Base-by-base conservation (phyloP, 2,888 invertebrate species). In the Hoplodrina blanda region DNA sequence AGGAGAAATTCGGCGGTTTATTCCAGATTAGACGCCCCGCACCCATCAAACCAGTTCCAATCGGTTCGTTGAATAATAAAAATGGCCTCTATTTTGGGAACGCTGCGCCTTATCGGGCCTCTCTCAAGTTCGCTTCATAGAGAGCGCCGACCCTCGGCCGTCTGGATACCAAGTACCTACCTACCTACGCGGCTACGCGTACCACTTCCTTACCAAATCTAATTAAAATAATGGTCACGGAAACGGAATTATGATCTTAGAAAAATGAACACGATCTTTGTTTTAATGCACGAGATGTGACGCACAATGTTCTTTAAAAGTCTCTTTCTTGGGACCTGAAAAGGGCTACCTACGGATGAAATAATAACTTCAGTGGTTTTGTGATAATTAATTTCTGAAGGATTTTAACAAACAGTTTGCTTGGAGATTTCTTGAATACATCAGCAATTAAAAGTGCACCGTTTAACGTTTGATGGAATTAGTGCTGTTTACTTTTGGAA, bases 81-180 rank as follows among this genome's bases (percentile, higher is more conserved):
- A 91, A 89, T 90, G 88, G 91, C 90, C 92, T 93, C 93, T 93
- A 93, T 94, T 94, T 94, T 90, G 91, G 93, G 93, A 93, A 90
- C 92, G 92, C 89, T 90, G 91, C 86, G 91, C 89, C 90, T 92
- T 91, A 91, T 91, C 91, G 91, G 89, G 91, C 89, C 90, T 90
- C 90, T 85, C 79, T 84, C 85, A 85, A 86, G 84, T 85, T 85
- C 82, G 83, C 68, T 83, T 83, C 85, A 84, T 82, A 83, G 83
- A 84, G 84, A 84, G 76, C 83, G 80, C 69, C 82, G 83, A 83
- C 80, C 80, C 83, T 83, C 80, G 56, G 66, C 55, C 67, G 84
- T 84, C 83, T 82, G 84, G 82, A 84, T 80, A 70, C 79, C 66
- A 76, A 67, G 74, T 76, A 76, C 55, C 53, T 62, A 50, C 41